Conservation (phyloP, 2,797 vertebrate genomes). For the Labeo calbasu region DNA sequence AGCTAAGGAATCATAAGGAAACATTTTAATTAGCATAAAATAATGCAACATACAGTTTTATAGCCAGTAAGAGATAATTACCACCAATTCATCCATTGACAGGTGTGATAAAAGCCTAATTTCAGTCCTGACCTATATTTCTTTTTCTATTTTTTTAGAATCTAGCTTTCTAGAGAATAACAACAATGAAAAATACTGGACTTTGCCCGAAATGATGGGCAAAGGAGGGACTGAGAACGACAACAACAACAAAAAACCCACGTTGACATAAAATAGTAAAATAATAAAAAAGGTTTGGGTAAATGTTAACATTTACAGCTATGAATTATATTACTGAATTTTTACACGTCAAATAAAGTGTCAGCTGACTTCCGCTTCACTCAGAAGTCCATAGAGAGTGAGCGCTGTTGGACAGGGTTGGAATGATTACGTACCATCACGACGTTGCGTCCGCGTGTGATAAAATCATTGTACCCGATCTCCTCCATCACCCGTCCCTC, state of each 20-base stretch:
- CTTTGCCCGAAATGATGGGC: not conserved
- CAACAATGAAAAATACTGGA: not conserved
- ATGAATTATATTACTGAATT: not conserved
- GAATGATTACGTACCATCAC: conserved; percentile 80
- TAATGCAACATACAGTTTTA: not conserved
- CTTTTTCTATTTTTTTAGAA: not conserved
- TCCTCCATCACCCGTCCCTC: conserved; percentile 86
- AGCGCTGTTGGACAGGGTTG: conserved; percentile 85
- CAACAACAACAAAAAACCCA: not conserved
- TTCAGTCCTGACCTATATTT: not conserved
- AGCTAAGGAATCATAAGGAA: not conserved
- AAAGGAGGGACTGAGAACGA: not conserved
- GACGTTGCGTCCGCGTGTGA: conserved; percentile 57
- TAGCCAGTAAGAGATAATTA: not conserved
- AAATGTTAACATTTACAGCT: conserved; percentile 13
- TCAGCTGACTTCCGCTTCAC: conserved; percentile 10
- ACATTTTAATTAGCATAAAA: not conserved
- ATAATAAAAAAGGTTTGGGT: not conserved
- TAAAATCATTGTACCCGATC: conserved; percentile 74
- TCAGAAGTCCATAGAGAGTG: conserved; percentile 92
- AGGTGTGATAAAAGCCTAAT: not conserved
- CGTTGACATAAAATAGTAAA: not conserved
- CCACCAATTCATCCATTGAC: not conserved
- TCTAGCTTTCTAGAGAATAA: not conserved
- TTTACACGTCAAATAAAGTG: not conserved